These are phyloP conservation scores for Aphidoletes aphidimyza DNA, from an alignment of 2,888 invertebrate species.

Conservation along the genomic window DNA sequence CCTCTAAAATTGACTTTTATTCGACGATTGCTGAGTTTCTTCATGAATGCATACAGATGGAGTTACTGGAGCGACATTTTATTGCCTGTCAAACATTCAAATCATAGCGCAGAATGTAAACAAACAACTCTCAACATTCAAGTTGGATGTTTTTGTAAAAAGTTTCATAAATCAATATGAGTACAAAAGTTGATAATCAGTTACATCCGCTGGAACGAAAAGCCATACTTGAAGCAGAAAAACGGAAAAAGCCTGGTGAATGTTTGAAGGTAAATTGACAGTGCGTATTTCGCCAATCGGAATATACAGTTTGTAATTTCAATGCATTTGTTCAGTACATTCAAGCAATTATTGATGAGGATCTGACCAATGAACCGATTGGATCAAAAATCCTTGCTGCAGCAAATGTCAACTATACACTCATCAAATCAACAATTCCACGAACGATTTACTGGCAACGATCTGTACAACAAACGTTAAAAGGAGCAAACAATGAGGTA, in stretches of 20 bases:
- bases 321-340: slow-evolving; percentile 56
- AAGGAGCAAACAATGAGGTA: slow-evolving; percentile 56
- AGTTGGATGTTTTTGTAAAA: not conserved
- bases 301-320: not conserved
- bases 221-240: slow-evolving; percentile 62
- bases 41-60: not conserved
- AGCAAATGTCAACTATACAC: slow-evolving; percentile 60
- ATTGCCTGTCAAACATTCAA: not conserved
- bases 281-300: too few relatives aligned
- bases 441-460: slow-evolving; percentile 64
- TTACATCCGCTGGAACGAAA: slow-evolving; percentile 59
- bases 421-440: slow-evolving; percentile 58
- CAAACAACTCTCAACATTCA: not conserved
- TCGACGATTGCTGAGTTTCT: too few relatives aligned
- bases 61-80: too few relatives aligned
- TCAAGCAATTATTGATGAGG: slow-evolving; percentile 56
- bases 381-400: slow-evolving; percentile 60
- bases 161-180: not conserved
- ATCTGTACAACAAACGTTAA: slow-evolving; percentile 61
- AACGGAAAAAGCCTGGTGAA: slow-evolving; percentile 64
- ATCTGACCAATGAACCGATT: slow-evolving; percentile 50
- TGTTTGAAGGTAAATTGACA: slow-evolving; percentile 61
- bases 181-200: not conserved
- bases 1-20: too few relatives aligned
- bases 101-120: not conserved